Base-by-base conservation (phyloP, 2,888 invertebrate species). In the Octodonta nipae region DNA sequence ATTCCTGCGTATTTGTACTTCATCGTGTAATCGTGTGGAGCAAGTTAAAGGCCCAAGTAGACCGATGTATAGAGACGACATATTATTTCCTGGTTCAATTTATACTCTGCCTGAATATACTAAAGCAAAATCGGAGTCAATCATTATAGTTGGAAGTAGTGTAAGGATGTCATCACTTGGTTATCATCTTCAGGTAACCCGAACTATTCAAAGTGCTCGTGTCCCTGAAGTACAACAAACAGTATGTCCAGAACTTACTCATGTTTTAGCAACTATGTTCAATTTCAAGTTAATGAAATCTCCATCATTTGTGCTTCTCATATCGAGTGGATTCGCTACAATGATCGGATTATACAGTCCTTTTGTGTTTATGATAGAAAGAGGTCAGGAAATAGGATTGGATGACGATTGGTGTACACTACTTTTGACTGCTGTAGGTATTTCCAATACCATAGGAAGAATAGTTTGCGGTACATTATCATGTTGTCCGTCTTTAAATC, bases 271-370 rank as follows among this genome's bases (percentile, higher is more conserved):
- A 1, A 57, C 58, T 8, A 57, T 63, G 56, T 33, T 61, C 13
- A 52, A 61, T 38, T 6, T 40, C 11, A 36, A 26, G 25, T 22
- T 43, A n/a, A 26, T 43, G 10, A 38, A 37, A 27, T 34, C 37
- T 2, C 11, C 26, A 14, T 24, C 40, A 1, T 67, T 67, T 41
- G 39, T 51, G 0, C 16, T 64, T 5, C 43, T 67, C 13, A 39
- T 59, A 2, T 32, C 56, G 1, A 61, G 63, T 29, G 61, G 85
- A 7, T 76, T 80, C 37, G 60, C 84, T 34, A 79, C 79, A 1
- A 71, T 79, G 51, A 67, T 82, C 54, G 84, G 84, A 41, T 74
- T 82, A 50, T 82, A 79, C 52, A 74, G 81, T n/a, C 84, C 85
- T 1, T 86, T 77, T 55, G 67, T 79, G 42, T 85, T 74, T 50